phyloP scores from a whole-genome alignment of 92 coral and sea anemone genomes.

The Actinernus sp. region DNA sequence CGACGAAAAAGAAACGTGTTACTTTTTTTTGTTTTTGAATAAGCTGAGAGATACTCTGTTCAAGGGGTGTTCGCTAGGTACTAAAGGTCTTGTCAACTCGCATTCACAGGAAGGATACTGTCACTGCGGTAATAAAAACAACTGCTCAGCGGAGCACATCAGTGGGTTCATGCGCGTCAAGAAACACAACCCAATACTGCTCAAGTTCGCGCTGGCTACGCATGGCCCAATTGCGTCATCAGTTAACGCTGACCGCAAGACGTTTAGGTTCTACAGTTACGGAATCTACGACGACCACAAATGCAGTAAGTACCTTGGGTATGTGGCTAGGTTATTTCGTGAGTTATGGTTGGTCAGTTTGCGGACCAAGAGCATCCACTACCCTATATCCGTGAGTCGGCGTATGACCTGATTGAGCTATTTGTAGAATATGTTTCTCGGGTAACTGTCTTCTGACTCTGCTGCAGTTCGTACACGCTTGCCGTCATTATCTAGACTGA shows the following conservation, averaged over 20 bases:
- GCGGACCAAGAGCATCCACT: too few relatives aligned
- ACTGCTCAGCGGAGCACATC: constrained; percentile 76
- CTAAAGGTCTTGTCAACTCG: too few relatives aligned
- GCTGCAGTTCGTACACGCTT: too few relatives aligned
- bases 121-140: constrained; percentile 80
- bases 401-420: too few relatives aligned
- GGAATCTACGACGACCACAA: constrained; percentile 86
- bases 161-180: constrained; percentile 74
- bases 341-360: background rate
- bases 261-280: constrained; percentile 87
- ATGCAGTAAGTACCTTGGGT: constrained; percentile 68
- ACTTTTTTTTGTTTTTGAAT: too few relatives aligned
- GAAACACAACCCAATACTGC: constrained; percentile 71
- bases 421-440: too few relatives aligned
- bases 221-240: constrained; percentile 96
- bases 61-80: too few relatives aligned
- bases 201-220: constrained; percentile 82
- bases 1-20: too few relatives aligned
- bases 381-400: background rate
- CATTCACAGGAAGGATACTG: constrained; percentile 86
- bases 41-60: too few relatives aligned
- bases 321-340: background rate
- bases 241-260: constrained; percentile 88
- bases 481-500: too few relatives aligned
- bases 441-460: too few relatives aligned